phyloP scores from a whole-genome alignment of 2,888 invertebrate genomes.

The Blomia tropicalis region DNA sequence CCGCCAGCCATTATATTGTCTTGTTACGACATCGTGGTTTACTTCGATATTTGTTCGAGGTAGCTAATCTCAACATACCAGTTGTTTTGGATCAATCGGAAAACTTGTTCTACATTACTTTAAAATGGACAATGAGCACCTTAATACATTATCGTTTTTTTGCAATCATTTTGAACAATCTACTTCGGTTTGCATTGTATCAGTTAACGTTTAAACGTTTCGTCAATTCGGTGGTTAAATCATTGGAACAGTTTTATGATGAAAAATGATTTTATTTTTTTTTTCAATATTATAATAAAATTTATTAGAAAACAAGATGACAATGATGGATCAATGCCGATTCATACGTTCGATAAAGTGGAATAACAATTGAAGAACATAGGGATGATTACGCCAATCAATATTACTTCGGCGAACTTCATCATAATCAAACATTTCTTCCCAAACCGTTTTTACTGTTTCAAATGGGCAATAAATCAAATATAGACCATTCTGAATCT shows the following conservation, averaged over 20 bases:
- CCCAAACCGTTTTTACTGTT: neutral
- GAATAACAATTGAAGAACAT: neutral
- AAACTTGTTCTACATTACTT: neutral
- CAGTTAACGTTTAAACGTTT: neutral
- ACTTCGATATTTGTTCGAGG: neutral
- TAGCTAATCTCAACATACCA: neutral
- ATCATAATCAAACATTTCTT: neutral
- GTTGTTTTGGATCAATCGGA: neutral
- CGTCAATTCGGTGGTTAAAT: neutral
- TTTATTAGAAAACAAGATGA: no score
- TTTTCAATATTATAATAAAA: neutral
- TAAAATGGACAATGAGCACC: neutral
- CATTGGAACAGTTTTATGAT: neutral
- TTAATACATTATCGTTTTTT: neutral
- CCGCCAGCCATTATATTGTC: neutral
- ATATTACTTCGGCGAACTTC: neutral
- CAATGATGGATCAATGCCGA: no score
- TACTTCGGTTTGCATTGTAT: constrained; percentile 3
- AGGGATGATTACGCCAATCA: constrained; percentile 6
- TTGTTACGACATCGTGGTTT: neutral
- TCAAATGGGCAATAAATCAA: neutral
- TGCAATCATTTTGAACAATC: neutral
- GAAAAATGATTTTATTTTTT: neutral
- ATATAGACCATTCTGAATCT: constrained; percentile 3
- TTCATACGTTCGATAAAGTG: neutral